These are phyloP conservation scores for Polietes domitor DNA, from an alignment of 2,888 invertebrate species.

Conservation along the genomic window DNA sequence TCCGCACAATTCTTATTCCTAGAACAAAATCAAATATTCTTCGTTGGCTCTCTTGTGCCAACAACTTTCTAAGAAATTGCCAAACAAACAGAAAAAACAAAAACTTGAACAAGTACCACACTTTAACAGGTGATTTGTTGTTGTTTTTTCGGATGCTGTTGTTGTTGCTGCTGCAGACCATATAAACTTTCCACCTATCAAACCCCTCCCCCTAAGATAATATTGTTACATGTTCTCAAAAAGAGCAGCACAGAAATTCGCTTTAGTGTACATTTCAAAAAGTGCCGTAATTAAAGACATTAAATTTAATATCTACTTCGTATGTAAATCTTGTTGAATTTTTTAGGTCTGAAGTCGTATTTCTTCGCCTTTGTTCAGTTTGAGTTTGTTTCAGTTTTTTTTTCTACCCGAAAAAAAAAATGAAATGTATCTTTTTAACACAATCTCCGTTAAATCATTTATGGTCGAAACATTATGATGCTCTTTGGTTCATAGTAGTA, in stretches of 20 bases:
- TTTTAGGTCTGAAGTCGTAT: constrained; percentile 42
- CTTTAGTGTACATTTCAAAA: constrained; percentile 53
- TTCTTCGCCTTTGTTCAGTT: constrained; percentile 22
- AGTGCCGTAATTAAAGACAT: constrained; percentile 67
- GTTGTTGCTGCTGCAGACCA: background rate
- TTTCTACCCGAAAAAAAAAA: constrained; percentile 37
- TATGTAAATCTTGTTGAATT: constrained; percentile 67
- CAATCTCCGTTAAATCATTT: constrained; percentile 63
- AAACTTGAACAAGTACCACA: constrained; percentile 60
- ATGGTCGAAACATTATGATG: constrained; percentile 42
- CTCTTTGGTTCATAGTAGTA: background rate
- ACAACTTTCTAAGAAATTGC: constrained; percentile 58
- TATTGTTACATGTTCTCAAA: constrained; percentile 60
- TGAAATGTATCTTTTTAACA: constrained; percentile 58
- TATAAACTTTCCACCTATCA: constrained; percentile 14
- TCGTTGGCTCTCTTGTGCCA: constrained; percentile 4
- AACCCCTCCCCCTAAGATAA: constrained; percentile 27
- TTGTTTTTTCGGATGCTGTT: background rate
- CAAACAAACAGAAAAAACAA: constrained; percentile 21
- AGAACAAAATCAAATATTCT: constrained; percentile 45
- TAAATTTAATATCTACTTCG: constrained; percentile 62
- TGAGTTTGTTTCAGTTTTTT: background rate
- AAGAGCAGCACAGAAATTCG: background rate
- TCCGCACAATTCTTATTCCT: constrained; percentile 37
- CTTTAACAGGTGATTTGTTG: constrained; percentile 61